These are phyloP conservation scores for fruit fly (Drosophila melanogaster) DNA, from an alignment of 1,140 invertebrate species.

Conservation along the genomic window Release_6_plus_ISO1_MT NT_033779.5:4629501-4630000, in stretches of 20 bases:
- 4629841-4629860: too few species aligned
- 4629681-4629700: conserved; percentile 39
- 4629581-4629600: conserved; percentile 25
- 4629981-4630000: conserved; percentile 55
- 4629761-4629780: neutral
- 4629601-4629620: conserved; percentile 40
- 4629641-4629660: conserved; percentile 45
- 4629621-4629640: conserved; percentile 51
- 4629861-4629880: too few species aligned
- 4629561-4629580: conserved; percentile 54
- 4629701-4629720: conserved; percentile 54
- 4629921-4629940: neutral
- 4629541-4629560: conserved; percentile 62
- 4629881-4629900: neutral
- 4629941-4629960: conserved; percentile 8
- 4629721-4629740: conserved; percentile 65
- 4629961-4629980: conserved; percentile 58
- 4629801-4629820: neutral
- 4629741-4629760: conserved; percentile 21
- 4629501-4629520: conserved; percentile 36
- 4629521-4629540: conserved; percentile 53
- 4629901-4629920: neutral
- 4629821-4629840: too few species aligned
- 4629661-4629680: conserved; percentile 46
- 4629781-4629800: neutral